Evolutionary conservation across 1,140 invertebrate species (phyloP).

Genomic region (Hylaeus volcanicus): DNA sequence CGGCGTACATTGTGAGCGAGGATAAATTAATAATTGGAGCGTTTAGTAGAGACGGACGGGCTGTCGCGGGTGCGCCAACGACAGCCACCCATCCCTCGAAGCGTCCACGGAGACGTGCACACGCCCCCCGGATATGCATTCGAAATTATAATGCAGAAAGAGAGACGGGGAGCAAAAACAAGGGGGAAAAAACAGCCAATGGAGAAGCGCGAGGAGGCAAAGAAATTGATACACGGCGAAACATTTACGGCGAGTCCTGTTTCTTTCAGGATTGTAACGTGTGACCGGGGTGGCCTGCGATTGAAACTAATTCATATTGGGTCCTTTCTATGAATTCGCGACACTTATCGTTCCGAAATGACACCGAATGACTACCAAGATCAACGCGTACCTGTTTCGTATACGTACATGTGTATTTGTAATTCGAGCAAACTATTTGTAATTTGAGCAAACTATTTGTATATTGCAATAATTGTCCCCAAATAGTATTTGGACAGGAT

Average conservation of each 20-base stretch:
- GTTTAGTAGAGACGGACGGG: slow-evolving; percentile 53
- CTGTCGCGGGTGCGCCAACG: slow-evolving; percentile 14
- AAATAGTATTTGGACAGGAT: no score
- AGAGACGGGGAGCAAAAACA: neutral
- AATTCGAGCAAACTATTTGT: no score
- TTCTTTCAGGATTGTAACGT: slow-evolving; percentile 8
- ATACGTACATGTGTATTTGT: no score
- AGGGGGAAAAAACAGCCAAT: neutral
- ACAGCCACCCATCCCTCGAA: slow-evolving; percentile 7
- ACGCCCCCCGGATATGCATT: slow-evolving; percentile 3
- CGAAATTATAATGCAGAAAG: slow-evolving; percentile 25
- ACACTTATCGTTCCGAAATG: no score
- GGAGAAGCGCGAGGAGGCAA: neutral
- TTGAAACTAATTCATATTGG: slow-evolving; percentile 29
- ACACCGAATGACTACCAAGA: neutral
- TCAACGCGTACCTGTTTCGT: no score
- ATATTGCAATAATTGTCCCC: no score
- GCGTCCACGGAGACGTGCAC: neutral
- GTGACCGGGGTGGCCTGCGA: slow-evolving; percentile 7
- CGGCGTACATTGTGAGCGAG: slow-evolving; percentile 63
- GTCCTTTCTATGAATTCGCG: no score
- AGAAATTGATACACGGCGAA: slow-evolving; percentile 12
- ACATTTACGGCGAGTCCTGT: neutral
- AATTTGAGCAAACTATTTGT: no score
- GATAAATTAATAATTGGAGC: slow-evolving; percentile 72